Base-by-base conservation (phyloP, 1,140 invertebrate species). In the Rhopalosiphum padi region DNA sequence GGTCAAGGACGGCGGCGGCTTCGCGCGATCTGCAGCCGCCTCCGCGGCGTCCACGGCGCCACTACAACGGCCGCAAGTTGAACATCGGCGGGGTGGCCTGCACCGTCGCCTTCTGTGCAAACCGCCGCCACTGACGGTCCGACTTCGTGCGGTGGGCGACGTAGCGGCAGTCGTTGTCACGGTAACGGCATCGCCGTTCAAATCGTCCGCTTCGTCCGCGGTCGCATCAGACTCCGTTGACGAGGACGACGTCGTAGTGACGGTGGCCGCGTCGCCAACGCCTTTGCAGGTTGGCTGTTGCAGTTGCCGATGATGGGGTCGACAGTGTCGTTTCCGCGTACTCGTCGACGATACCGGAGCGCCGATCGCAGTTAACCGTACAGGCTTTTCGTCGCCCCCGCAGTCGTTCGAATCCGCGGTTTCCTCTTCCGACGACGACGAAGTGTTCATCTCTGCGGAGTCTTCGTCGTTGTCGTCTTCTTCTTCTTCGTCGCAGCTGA, bases 401-500 rank as follows among this genome's bases (percentile, higher is more conserved):
- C 18, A 22, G 35, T 60, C 88, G 35, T 37, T 43, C 41, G 8
- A 37, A n/a, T 68, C 35, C 15, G n/a, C 3, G 6, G 30, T 21
- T 0, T 90, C 37, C 25, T 55, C 88, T 41, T 25, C 35, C 25
- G 89, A 18, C 55, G 89, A 51, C 46, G n/a, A 60, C 18, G 11
- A 43, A 11, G 88, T 60, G 35, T 90, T 68, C 3, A 41, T 68
- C 37, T 46, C 89, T 21, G 48, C 1, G 25, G 46, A 60, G 37
- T 89, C 15, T 48, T n/a, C 86, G 23, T 60, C 35, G 25, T 89
- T 6, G 48, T n/a, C 86, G 23, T 60, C 35, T 11, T 90, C 88
- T 11, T 90, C 88, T 55, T 90, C 89, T 3, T 90, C 89, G 41
- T 68, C 53, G 35, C 89, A 68, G 88, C 88, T 90, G 22, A 60